Evolutionary conservation across 1,140 invertebrate species (phyloP), one percentile per base, ranked within the genome.

Genomic region (Paracyclopina nana): DNA sequence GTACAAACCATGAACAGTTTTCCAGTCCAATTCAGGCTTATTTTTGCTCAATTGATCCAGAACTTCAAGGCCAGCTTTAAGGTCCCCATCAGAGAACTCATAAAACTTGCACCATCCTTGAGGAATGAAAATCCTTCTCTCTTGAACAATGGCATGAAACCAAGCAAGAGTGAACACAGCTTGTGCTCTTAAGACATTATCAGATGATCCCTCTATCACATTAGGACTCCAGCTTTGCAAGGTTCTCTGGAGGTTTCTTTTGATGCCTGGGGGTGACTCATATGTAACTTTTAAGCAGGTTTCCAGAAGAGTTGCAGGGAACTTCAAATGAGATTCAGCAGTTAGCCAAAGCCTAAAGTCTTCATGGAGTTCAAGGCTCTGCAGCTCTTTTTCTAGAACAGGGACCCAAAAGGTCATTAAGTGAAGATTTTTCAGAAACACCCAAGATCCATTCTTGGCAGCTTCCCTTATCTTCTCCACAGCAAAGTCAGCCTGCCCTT

Each of bases 21-120:
- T 68, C 84, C 85, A 92, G 55, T 79, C 68, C 2, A 74, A 57
- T 12, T 61, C 57, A 29, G 54, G 59, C 42, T 56, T 55, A 52
- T 68, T 61, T 57, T 65, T 61, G 1, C 56, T 53, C 57, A 70
- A 69, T 60, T 73, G 71, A 24, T 77, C 70, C 2, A 84, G 68
- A 25, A 88, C 68, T 49, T 80, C 74, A 38, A 77, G 67, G 1
- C 79, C 82, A 4, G 82, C 79, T 50, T 76, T 70, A 0, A 92
- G 65, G 65, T 94, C 88, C 1, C 78, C 72, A 55, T 81, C 75
- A 29, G 76, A 82, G 66, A 91, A 92, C 59, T 92, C 86, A 63
- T 94, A 94, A 61, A 77, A 80, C 61, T 81, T 82, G 0, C 75
- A 78, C 82, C 83, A 87, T 1, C 81, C 82, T 68, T 81, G 78